Conservation (phyloP, 1,140 invertebrate species). For the Lordiphosa clarofinis region DNA sequence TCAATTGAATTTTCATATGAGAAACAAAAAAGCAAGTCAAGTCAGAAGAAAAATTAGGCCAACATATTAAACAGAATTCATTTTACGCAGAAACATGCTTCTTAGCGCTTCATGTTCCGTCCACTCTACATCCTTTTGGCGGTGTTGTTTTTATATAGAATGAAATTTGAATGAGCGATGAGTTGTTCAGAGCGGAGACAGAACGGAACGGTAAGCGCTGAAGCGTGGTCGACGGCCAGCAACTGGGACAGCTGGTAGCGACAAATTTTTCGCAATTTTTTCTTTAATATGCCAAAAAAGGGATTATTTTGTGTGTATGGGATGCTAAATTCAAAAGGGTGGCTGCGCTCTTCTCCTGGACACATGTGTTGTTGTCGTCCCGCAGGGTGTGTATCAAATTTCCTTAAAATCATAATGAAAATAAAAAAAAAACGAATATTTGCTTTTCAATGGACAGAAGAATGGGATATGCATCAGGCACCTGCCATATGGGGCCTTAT, state of each 20-base stretch:
- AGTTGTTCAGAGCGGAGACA: conserved; percentile 1
- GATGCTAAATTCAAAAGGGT: conserved; percentile 14
- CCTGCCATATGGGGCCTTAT: conserved; percentile 8
- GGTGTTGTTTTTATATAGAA: conserved; percentile 27
- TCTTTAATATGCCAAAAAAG: conserved; percentile 22
- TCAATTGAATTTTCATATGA: conserved; percentile 1
- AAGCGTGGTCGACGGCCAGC: conserved; percentile 15
- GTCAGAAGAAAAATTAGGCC: conserved; percentile 16
- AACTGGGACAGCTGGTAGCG: conserved; percentile 28
- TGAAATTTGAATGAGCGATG: conserved; percentile 40
- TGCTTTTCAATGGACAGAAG: conserved; percentile 8
- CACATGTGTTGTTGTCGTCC: conserved; percentile 21
- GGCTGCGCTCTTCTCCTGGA: conserved; percentile 10
- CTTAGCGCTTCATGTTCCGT: conserved; percentile 24
- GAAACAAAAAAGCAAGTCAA: background rate
- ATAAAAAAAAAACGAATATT: no score
- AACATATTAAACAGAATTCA: conserved; percentile 27
- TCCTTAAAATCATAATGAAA: conserved; percentile 43
- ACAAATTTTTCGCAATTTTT: conserved; percentile 37
- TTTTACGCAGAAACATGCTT: conserved; percentile 32
- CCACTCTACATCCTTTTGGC: conserved; percentile 22
- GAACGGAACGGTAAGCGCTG: conserved; percentile 22
- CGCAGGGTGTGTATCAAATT: conserved; percentile 38
- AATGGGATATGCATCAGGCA: conserved; percentile 15
- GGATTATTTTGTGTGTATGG: conserved; percentile 22